Evolutionary conservation across 2,797 vertebrate genomes (phyloP), one percentile per base, ranked within the genome.

Genomic region (Poeciliopsis gracilis): DNA sequence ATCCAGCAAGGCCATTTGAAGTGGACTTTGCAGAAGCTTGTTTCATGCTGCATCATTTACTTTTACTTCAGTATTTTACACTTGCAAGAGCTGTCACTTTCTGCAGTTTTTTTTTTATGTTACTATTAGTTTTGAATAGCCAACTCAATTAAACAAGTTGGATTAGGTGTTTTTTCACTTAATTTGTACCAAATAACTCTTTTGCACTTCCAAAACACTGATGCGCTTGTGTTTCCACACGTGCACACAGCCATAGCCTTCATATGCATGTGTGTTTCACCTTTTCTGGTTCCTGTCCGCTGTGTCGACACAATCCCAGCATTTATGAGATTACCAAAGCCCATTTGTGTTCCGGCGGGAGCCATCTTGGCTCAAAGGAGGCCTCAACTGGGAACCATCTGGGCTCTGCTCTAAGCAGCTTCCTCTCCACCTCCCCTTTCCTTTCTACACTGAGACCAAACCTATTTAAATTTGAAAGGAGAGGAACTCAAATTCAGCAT

Each of bases 281-380:
- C 78, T 88, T 84, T 90, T 84, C 77, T 84, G 76, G 79, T 86
- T 84, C 82, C 82, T 57, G 80, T 91, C 89, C 91, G 86, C 86
- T 80, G 83, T 90, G 90, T 93, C 86, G 75, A 93, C 88, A 91
- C 91, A 93, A 93, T 94, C 91, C 92, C 87, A 71, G 82, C 92
- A 82, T 95, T 95, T 95, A 95, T 95, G 89, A 93, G 94, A 94
- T 94, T 95, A 94, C 90, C 88, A 88, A 89, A 94, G 92, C 91
- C 94, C 91, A 93, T 95, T 95, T 95, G 91, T 92, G 93, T 88
- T 95, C 94, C 93, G 84, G 91, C 87, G 90, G 94, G 94, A 94
- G 91, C 93, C 94, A 94, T 95, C 89, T 95, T 96, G 95, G 93
- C 94, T 94, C 88, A 73, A 87, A 92, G 81, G 92, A 92, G 89